phyloP scores from a whole-genome alignment of 2,113 vertebrate genomes.

The Puntigrus tetrazona region DNA sequence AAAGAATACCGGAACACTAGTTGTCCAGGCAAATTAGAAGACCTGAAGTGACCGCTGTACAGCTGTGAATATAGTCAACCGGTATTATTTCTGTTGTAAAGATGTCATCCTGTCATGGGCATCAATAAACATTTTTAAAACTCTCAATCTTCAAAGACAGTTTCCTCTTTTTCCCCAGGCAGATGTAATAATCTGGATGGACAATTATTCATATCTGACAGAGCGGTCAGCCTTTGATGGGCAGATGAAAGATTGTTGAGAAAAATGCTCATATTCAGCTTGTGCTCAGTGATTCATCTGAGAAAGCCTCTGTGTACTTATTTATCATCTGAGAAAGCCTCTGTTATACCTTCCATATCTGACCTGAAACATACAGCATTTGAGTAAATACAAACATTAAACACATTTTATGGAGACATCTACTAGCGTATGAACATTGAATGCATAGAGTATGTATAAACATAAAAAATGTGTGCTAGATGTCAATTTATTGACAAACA shows the following conservation, averaged over 20 bases:
- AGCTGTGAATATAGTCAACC: neutral
- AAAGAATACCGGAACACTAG: neutral
- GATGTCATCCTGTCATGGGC: neutral
- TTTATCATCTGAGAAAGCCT: neutral
- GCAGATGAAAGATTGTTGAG: constrained; percentile 29
- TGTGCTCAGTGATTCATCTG: neutral
- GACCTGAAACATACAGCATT: neutral
- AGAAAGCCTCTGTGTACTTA: neutral
- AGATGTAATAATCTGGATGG: constrained; percentile 19
- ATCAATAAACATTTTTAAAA: neutral
- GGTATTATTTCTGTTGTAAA: neutral
- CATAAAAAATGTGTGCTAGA: constrained; percentile 45
- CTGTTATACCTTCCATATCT: neutral
- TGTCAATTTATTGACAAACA: constrained; percentile 64
- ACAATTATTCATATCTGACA: constrained; percentile 39
- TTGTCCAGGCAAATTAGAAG: neutral
- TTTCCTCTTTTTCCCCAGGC: neutral
- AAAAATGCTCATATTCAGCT: constrained; percentile 25
- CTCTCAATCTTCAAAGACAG: constrained; percentile 16
- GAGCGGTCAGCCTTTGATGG: constrained; percentile 37
- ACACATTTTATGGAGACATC: neutral
- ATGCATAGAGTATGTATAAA: neutral
- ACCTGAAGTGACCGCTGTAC: neutral
- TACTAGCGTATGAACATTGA: neutral
- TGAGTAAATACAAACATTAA: constrained; percentile 7